Conservation (phyloP, 2,113 vertebrate species). For the Acanthisitta chloris region DNA sequence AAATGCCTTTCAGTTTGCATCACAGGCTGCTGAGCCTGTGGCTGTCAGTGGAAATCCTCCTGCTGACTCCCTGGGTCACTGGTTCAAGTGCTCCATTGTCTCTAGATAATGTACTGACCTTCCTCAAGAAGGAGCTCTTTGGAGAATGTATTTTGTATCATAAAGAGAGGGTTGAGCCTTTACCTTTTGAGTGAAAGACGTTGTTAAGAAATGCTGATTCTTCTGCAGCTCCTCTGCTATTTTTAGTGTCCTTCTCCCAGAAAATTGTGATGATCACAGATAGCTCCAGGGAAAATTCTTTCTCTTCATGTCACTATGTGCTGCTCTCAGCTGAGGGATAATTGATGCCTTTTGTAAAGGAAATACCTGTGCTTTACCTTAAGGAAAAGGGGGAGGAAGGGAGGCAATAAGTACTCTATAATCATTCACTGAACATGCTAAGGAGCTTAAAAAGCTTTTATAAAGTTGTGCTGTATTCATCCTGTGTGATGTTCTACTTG, state of each 20-base stretch:
- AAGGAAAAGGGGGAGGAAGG: background rate
- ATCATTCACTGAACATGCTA: background rate
- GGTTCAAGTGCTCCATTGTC: slow-evolving; percentile 37
- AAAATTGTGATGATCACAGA: background rate
- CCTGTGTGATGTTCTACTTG: slow-evolving; percentile 25
- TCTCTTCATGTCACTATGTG: background rate
- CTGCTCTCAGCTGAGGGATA: slow-evolving; percentile 36
- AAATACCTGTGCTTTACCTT: background rate
- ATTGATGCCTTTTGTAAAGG: slow-evolving; percentile 70
- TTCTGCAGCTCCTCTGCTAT: background rate
- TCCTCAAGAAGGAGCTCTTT: slow-evolving; percentile 10
- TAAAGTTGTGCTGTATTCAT: slow-evolving; percentile 54
- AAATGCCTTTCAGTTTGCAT: background rate
- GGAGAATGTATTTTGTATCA: slow-evolving; percentile 36
- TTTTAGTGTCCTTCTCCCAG: background rate
- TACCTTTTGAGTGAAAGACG: slow-evolving; percentile 4
- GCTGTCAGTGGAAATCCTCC: background rate
- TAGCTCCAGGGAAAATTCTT: background rate
- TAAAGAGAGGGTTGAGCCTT: background rate
- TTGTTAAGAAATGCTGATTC: background rate
- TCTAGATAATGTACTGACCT: background rate
- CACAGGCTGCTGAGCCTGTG: background rate
- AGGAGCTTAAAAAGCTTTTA: slow-evolving; percentile 54
- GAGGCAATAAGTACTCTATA: background rate
- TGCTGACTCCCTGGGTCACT: background rate